Evolutionary conservation across 2,888 invertebrate genomes (phyloP).

Genomic region (Dilophus febrilis): DNA sequence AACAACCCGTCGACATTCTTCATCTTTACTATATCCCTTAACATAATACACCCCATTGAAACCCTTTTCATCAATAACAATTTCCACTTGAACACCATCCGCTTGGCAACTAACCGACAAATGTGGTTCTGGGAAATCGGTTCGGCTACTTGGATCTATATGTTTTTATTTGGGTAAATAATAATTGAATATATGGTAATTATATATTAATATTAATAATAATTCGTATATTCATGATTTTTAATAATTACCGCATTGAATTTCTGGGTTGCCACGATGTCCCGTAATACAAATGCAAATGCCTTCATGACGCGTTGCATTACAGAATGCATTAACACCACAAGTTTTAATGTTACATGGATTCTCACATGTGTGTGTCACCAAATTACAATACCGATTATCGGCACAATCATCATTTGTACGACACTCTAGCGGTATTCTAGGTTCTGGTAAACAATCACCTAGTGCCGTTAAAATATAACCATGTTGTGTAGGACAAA

Average conservation of each 20-base stretch:
- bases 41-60: conserved; percentile 86
- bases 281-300: conserved; percentile 62
- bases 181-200: not conserved
- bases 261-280: conserved; percentile 57
- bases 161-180: not conserved
- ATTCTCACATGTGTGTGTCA: conserved; percentile 56
- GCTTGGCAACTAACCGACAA: conserved; percentile 80
- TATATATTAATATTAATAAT: conserved; percentile 1
- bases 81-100: conserved; percentile 77
- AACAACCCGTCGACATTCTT: conserved; percentile 68
- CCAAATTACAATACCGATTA: conserved; percentile 52
- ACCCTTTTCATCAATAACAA: conserved; percentile 53
- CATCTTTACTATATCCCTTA: conserved; percentile 87
- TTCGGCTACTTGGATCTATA: conserved; percentile 30
- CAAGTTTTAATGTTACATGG: conserved; percentile 62
- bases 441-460: conserved; percentile 36
- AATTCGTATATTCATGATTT: too few species aligned
- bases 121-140: conserved; percentile 70
- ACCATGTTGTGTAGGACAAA: conserved; percentile 51
- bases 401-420: conserved; percentile 59
- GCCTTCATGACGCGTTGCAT: conserved; percentile 57
- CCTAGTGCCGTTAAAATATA: conserved; percentile 42
- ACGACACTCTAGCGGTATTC: conserved; percentile 40
- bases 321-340: conserved; percentile 60
- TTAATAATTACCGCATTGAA: conserved; percentile 48